A percentile compares a stretch with the other conserved stretches of the same genome.
Evolutionary conservation across 2,888 invertebrate species (phyloP).

Genomic region (Aspidiotus rigidus): DNA sequence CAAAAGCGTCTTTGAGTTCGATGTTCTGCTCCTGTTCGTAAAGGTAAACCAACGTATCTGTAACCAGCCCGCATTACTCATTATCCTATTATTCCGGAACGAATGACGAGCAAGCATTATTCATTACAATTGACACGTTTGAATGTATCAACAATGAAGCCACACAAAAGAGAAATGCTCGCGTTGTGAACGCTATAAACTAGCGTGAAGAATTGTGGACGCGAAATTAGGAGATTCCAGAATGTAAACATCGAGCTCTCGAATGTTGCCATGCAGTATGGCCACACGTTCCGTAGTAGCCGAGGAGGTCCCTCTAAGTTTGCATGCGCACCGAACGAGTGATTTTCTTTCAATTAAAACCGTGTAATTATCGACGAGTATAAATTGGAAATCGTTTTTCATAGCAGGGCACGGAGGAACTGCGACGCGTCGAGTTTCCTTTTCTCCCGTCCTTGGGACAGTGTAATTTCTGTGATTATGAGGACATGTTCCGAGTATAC

Average conservation of each 20-base stretch:
- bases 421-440: no score
- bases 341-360: no score
- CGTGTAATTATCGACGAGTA: no score
- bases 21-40: not conserved
- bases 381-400: no score
- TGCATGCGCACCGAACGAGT: no score
- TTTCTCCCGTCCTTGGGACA: no score
- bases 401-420: no score
- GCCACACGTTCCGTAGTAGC: no score
- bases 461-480: no score
- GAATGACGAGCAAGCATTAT: conserved; percentile 25
- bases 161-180: conserved; percentile 9
- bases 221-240: conserved; percentile 20
- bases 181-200: conserved; percentile 7
- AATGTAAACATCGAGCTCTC: conserved; percentile 15
- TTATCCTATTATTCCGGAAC: conserved; percentile 31
- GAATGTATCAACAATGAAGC: conserved; percentile 22
- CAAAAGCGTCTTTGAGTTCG: not conserved
- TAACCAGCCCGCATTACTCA: conserved; percentile 25
- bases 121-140: conserved; percentile 32
- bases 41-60: conserved; percentile 22
- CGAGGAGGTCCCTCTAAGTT: no score
- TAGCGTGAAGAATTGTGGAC: conserved; percentile 15
- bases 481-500: no score
- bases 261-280: no score